Base-by-base conservation (phyloP, 2,888 invertebrate genomes). In the Leuctra nigra region DNA sequence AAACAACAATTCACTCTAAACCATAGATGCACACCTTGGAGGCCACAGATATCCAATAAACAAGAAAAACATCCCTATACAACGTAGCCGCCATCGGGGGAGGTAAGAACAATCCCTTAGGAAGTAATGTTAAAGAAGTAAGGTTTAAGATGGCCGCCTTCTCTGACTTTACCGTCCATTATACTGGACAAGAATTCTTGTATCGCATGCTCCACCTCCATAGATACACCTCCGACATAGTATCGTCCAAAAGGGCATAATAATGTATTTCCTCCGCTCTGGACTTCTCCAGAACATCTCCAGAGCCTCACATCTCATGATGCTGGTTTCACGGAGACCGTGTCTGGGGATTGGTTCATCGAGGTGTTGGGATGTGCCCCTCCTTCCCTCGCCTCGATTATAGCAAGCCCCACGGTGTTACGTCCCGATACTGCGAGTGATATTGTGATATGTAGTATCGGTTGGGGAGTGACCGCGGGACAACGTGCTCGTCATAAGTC, bases 151-250 rank as follows among this genome's bases (percentile, higher is more conserved):
- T 44, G 20, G 33, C 50, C 20, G 23, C 41, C 44, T 41, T 23
- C 25, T 13, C 54, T 16, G 41, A 54, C 54, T 54, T 54, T 54
- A 54, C 46, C 29, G 54, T 54, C 54, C 54, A 54, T 54, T 54
- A 13, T 23, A 35, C 14, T 20, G 44, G 54, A 54, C 54, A 46
- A 44, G 54, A 46, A 54, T 35, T 20, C 53, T 39, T 53, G 39
- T 39, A 13, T 53, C 36, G 39, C 53, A 47, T 46, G 47, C 54
- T 38, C 54, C 54, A 25, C 18, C 46, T 13, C n/a, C 41, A 20
- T 54, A 24, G n/a, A n/a, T n/a, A n/a, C n/a, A n/a, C n/a, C n/a
- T n/a, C n/a, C 20, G 41, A 39, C 18, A 14, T 16, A 25, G 47
- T 25, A 23, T 47, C 47, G 25, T 47, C 23, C 47, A 47, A 29